These are phyloP conservation scores for Hemicentrotus pulcherrimus DNA, from an alignment of 35 echinoderm and acorn worm species.

Conservation along the genomic window DNA sequence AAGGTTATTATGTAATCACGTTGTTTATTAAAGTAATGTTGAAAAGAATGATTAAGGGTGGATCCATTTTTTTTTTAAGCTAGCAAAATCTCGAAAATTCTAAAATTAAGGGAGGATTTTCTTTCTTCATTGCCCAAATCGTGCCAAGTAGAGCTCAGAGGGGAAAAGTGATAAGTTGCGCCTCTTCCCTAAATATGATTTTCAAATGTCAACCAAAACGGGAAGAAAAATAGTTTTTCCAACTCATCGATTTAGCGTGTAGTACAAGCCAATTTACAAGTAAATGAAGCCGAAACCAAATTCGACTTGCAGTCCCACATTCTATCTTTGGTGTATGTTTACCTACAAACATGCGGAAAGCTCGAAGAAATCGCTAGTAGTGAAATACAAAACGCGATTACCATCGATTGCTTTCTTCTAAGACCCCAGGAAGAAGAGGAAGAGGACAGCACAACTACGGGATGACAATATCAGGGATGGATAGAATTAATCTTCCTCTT, in stretches of 20 bases:
- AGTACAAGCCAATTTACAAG: not conserved
- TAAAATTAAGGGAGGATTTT: too few relatives aligned
- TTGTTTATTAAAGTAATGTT: too few relatives aligned
- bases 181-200: too few relatives aligned
- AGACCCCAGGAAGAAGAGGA: not conserved
- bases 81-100: too few relatives aligned
- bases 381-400: not conserved
- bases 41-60: too few relatives aligned
- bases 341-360: not conserved
- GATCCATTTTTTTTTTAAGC: too few relatives aligned
- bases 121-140: too few relatives aligned
- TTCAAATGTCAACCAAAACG: not conserved
- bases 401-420: not conserved
- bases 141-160: too few relatives aligned
- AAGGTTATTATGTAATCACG: too few relatives aligned
- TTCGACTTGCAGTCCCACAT: not conserved
- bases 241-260: not conserved
- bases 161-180: too few relatives aligned
- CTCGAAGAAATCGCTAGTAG: not conserved
- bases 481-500: slow-evolving; percentile 24
- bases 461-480: not conserved
- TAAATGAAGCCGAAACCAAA: not conserved
- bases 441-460: not conserved
- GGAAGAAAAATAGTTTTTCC: not conserved
- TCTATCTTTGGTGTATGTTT: not conserved